phyloP scores from a whole-genome alignment of 2,797 vertebrate species.

The Falco berigora region DNA sequence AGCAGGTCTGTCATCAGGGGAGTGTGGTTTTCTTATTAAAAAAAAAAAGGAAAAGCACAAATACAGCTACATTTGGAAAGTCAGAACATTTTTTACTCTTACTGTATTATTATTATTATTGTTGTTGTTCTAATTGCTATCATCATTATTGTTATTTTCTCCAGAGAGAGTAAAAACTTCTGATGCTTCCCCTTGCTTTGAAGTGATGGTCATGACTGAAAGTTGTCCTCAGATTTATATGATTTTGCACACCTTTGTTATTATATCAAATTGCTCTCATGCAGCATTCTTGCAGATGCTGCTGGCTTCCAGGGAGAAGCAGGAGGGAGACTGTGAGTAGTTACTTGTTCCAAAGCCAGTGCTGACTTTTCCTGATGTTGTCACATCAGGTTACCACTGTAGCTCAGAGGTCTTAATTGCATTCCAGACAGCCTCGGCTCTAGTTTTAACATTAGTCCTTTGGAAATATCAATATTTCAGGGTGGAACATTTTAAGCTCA shows the following conservation, averaged over 20 bases:
- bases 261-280: background rate
- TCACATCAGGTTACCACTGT: background rate
- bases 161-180: background rate
- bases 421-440: background rate
- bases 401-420: background rate
- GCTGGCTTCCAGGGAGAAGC: background rate
- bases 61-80: background rate
- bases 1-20: conserved; percentile 28
- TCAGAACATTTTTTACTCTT: background rate
- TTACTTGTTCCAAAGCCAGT: background rate
- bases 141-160: background rate
- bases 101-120: background rate
- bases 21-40: background rate
- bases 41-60: background rate
- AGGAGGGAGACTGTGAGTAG: background rate
- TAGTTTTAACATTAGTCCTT: background rate
- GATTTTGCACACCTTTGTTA: background rate
- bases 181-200: background rate
- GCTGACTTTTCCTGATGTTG: background rate
- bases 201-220: background rate
- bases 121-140: background rate
- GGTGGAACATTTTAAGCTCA: background rate
- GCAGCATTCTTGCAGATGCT: background rate
- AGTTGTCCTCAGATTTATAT: background rate
- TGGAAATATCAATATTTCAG: background rate